phyloP scores from a whole-genome alignment of 2,113 vertebrate genomes.

The Piprites chloris region DNA sequence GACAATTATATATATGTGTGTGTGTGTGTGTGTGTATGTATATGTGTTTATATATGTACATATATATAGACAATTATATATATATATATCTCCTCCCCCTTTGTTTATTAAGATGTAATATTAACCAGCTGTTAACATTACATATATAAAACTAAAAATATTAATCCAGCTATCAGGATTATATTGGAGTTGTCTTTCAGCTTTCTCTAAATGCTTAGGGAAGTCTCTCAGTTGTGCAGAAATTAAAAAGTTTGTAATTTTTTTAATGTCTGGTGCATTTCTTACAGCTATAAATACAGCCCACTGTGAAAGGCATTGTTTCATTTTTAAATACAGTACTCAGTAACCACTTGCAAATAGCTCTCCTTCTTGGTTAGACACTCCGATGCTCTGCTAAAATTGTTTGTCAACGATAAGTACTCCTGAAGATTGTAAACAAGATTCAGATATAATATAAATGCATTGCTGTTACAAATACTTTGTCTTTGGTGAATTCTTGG shows the following conservation, averaged over 20 bases:
- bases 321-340: background rate
- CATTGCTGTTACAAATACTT: background rate
- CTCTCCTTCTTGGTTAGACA: background rate
- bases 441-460: background rate
- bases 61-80: no score
- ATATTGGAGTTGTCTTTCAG: background rate
- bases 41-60: no score
- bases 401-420: conserved; percentile 7
- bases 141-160: background rate
- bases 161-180: background rate
- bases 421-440: background rate
- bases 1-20: no score
- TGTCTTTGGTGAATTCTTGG: background rate
- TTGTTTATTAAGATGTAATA: background rate
- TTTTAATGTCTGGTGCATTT: background rate
- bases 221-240: background rate
- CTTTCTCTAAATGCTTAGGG: background rate
- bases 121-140: background rate
- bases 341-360: background rate
- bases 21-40: no score
- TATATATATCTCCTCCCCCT: accelerated
- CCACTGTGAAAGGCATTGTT: background rate
- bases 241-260: background rate
- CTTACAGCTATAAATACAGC: background rate
- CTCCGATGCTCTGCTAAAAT: background rate